Evolutionary conservation across 2,888 invertebrate species (phyloP).

Genomic region (Zonitis immaculata): DNA sequence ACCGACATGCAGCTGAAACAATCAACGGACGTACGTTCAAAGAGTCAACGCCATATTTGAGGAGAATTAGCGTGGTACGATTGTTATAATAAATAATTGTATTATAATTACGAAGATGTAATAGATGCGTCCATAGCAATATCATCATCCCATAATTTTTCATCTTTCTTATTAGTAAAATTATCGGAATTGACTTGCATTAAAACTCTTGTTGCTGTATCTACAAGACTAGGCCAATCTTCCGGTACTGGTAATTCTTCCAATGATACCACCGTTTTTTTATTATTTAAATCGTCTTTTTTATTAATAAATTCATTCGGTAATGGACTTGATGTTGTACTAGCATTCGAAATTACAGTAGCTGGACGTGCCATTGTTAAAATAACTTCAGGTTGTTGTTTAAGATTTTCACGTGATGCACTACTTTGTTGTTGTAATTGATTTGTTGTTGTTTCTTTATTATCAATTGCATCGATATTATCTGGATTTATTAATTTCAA

Average conservation of each 20-base stretch:
- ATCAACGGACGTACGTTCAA: too few species aligned
- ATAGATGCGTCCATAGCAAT: constrained; percentile 45
- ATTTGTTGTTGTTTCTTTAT: constrained; percentile 39
- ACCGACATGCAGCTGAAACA: too few species aligned
- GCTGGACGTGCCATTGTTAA: constrained; percentile 62
- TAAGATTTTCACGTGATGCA: constrained; percentile 37
- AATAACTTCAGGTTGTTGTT: constrained; percentile 55
- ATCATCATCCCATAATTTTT: constrained; percentile 46
- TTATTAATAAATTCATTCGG: constrained; percentile 56
- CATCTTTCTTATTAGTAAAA: constrained; percentile 23
- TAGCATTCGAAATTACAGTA: constrained; percentile 62
- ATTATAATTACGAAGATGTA: constrained; percentile 43
- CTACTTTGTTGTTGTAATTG: constrained; percentile 11
- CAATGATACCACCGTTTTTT: constrained; percentile 37
- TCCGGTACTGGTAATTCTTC: constrained; percentile 60
- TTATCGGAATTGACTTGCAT: constrained; percentile 32
- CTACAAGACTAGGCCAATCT: constrained; percentile 77
- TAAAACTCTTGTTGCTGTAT: constrained; percentile 66
- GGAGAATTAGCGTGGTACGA: too few species aligned
- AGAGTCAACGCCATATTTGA: too few species aligned
- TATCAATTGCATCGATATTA: constrained; percentile 47
- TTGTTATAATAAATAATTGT: too few species aligned
- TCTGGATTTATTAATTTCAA: constrained; percentile 78
- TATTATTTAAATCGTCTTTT: constrained; percentile 51
- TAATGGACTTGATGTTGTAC: constrained; percentile 54